Evolutionary conservation across 2,797 vertebrate species (phyloP), one percentile per base, ranked within the genome.

Genomic region (Acanthiza pusilla): DNA sequence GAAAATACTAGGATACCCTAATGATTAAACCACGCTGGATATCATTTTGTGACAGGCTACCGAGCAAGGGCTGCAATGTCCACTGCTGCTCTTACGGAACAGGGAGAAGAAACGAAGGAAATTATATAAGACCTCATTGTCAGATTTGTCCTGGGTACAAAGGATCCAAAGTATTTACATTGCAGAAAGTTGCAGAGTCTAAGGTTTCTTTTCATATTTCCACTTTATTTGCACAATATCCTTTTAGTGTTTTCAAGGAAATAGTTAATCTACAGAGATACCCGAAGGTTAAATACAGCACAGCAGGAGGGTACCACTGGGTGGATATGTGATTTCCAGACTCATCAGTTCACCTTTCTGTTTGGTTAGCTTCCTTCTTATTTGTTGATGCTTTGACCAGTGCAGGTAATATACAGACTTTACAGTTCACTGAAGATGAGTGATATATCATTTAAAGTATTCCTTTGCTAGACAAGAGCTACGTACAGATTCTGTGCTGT

Each of bases 401-500:
- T 47, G 62, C 51, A 67, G 61, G 66, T 61, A 93, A 88, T 57
- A 42, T 29, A 71, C 2, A 79, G 54, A 53, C 55, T 81, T 92
- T 57, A 66, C 66, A 78, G 82, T 67, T 88, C 85, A 73, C 51
- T 84, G 85, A 73, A 84, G 40, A 89, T 50, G 76, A 88, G 48
- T 71, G 58, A 92, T 95, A 70, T 5, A 92, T 91, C 75, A 81
- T 89, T 95, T 95, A 70, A 94, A 96, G 51, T 92, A 89, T 70
- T 75, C 82, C 50, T 94, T 53, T 94, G 66, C 62, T 63, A 72
- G 65, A 51, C 5, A 29, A 86, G 54, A 90, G 45, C 40, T 73
- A 27, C 32, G 21, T 25, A 42, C 45, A 62, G 19, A 71, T 91
- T 79, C 76, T 10, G 5, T 79, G 62, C 73, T 90, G 73, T 93